These are phyloP conservation scores for Dicentrarchus labrax DNA, from an alignment of 2,113 vertebrate genomes.

Conservation along the genomic window DNA sequence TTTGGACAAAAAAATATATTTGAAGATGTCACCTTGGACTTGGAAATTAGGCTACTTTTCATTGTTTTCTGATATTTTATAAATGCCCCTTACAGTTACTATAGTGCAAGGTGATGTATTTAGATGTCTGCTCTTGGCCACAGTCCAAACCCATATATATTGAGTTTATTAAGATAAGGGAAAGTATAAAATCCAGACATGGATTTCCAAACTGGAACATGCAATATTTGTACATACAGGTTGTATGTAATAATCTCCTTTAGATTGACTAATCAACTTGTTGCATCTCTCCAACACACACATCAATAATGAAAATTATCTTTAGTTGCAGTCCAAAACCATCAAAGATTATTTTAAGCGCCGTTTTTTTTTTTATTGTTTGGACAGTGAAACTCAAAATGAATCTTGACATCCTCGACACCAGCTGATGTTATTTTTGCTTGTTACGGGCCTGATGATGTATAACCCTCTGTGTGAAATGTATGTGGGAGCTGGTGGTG, in stretches of 20 bases:
- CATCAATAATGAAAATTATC: not conserved
- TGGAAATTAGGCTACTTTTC: too few species aligned
- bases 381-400: conserved; percentile 3
- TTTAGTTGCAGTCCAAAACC: not conserved
- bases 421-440: conserved; percentile 61
- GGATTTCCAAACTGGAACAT: not conserved
- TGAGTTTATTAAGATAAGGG: not conserved
- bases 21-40: not conserved
- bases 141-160: not conserved
- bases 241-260: too few species aligned
- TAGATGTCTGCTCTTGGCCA: not conserved
- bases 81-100: not conserved
- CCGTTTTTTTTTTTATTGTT: not conserved
- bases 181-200: not conserved
- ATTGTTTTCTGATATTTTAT: not conserved
- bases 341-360: conserved; percentile 10
- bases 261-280: not conserved
- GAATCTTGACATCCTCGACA: conserved; percentile 34
- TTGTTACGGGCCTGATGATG: conserved; percentile 58
- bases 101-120: not conserved
- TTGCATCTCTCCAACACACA: not conserved
- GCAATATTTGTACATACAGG: not conserved
- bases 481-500: conserved; percentile 75
- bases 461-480: conserved; percentile 66
- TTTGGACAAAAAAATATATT: not conserved